Conservation (phyloP, 2,888 invertebrate genomes). For the Ophioninae sp. region DNA sequence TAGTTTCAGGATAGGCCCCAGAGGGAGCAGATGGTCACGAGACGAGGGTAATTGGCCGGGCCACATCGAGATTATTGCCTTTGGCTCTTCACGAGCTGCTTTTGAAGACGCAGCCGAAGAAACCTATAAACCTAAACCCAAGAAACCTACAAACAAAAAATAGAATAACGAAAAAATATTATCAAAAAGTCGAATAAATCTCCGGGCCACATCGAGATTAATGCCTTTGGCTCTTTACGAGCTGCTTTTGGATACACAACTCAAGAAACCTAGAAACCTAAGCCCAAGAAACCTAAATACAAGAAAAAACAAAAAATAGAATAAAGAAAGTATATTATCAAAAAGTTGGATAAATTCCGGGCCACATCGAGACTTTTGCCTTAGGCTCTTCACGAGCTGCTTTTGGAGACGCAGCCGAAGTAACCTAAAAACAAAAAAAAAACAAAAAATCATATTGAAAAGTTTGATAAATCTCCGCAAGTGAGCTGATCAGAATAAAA, state of each 20-base stretch:
- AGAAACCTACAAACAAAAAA: constrained; percentile 14
- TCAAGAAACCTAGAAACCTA: constrained; percentile 24
- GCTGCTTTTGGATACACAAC: constrained; percentile 58
- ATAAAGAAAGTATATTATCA: too few species aligned
- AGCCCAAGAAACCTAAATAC: not conserved
- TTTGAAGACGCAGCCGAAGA: constrained; percentile 56
- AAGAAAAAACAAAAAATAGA: too few species aligned
- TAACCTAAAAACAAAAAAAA: constrained; percentile 1
- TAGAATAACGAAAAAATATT: constrained; percentile 13
- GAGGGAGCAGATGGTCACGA: constrained; percentile 79
- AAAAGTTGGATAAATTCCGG: too few species aligned
- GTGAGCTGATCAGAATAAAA: too few species aligned
- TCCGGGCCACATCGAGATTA: constrained; percentile 76
- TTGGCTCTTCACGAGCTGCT: constrained; percentile 65
- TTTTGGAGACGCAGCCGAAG: constrained; percentile 56
- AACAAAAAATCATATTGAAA: not conserved
- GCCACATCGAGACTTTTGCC: constrained; percentile 77
- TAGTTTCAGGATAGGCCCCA: constrained; percentile 52
- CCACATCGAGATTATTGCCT: constrained; percentile 77
- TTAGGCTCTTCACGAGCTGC: constrained; percentile 65
- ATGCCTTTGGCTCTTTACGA: constrained; percentile 71
- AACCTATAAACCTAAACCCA: constrained; percentile 34
- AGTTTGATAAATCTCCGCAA: too few species aligned
- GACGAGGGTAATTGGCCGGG: constrained; percentile 79
- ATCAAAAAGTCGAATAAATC: constrained; percentile 4